These are phyloP conservation scores for Troides aeacus DNA, from an alignment of 2,888 invertebrate species.

Conservation along the genomic window DNA sequence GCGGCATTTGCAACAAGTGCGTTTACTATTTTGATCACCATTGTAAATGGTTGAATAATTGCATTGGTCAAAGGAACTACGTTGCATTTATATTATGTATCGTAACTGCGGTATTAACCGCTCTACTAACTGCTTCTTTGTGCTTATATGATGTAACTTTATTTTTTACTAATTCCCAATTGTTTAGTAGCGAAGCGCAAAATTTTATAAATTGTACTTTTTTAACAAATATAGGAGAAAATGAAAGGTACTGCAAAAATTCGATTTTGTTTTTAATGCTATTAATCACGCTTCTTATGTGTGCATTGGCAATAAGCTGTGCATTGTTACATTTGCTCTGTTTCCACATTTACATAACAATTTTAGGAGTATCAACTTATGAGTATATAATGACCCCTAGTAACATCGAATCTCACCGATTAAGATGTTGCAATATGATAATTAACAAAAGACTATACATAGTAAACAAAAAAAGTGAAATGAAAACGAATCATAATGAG, in stretches of 20 bases:
- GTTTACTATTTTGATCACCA: conserved; percentile 97
- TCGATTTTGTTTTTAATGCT: conserved; percentile 63
- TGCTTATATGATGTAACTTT: conserved; percentile 85
- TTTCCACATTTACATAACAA: conserved; percentile 93
- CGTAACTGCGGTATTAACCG: conserved; percentile 86
- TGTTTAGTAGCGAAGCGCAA: conserved; percentile 80
- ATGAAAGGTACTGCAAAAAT: conserved; percentile 52
- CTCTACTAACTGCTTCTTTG: conserved; percentile 84
- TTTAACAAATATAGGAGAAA: conserved; percentile 35
- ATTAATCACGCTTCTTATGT: conserved; percentile 80
- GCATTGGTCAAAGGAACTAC: conserved; percentile 95
- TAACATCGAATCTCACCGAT: conserved; percentile 43
- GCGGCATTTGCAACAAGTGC: conserved; percentile 98
- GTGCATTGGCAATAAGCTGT: conserved; percentile 87
- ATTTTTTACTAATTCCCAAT: conserved; percentile 81
- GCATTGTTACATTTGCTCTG: conserved; percentile 90
- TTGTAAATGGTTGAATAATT: conserved; percentile 99
- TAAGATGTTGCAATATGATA: conserved; percentile 45
- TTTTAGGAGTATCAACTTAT: conserved; percentile 92
- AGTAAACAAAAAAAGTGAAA: conserved; percentile 35
- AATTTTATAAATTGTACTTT: conserved; percentile 58
- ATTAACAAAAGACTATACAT: conserved; percentile 38
- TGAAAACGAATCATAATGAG: conserved; percentile 5
- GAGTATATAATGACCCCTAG: conserved; percentile 85
- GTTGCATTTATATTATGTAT: conserved; percentile 90